These are phyloP conservation scores for Drosophila mimetica DNA, from an alignment of 2,888 invertebrate species.

Conservation along the genomic window DNA sequence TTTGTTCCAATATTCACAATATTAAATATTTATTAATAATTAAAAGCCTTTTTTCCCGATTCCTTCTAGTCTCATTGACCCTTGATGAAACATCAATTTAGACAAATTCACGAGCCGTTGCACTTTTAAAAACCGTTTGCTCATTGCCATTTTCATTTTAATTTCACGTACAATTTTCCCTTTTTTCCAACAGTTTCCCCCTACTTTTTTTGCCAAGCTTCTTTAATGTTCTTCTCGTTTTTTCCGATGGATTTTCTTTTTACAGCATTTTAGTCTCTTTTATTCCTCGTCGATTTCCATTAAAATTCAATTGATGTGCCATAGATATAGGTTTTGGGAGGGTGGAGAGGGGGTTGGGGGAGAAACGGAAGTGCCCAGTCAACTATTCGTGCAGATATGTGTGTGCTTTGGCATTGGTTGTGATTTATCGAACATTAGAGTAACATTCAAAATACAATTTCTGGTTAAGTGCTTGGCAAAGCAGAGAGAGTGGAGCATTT, in stretches of 20 bases:
- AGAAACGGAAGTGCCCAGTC: conserved; percentile 56
- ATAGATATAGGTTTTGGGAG: conserved; percentile 54
- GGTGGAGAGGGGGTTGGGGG: conserved; percentile 4
- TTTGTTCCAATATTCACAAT: not conserved
- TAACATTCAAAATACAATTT: conserved; percentile 77
- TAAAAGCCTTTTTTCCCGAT: not conserved
- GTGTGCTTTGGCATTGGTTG: conserved; percentile 31
- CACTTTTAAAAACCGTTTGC: conserved; percentile 62
- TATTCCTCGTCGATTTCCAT: conserved; percentile 81
- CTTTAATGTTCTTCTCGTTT: conserved; percentile 43
- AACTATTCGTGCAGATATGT: conserved; percentile 56
- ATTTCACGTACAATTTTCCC: conserved; percentile 70
- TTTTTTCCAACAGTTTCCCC: conserved; percentile 59
- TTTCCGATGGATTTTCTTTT: conserved; percentile 52
- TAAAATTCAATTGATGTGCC: conserved; percentile 79
- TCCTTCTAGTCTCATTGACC: not conserved
- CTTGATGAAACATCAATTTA: conserved; percentile 22
- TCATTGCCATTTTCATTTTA: conserved; percentile 74
- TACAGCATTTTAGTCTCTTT: conserved; percentile 78
- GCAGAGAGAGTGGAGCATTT: conserved; percentile 61
- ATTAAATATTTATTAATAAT: not conserved
- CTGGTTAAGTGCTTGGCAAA: conserved; percentile 81
- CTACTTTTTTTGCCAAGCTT: not conserved
- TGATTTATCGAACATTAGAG: conserved; percentile 79
- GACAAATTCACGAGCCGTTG: conserved; percentile 59